phyloP scores from a whole-genome alignment of 2,888 invertebrate genomes.

The Reticulitermes lucifugus region DNA sequence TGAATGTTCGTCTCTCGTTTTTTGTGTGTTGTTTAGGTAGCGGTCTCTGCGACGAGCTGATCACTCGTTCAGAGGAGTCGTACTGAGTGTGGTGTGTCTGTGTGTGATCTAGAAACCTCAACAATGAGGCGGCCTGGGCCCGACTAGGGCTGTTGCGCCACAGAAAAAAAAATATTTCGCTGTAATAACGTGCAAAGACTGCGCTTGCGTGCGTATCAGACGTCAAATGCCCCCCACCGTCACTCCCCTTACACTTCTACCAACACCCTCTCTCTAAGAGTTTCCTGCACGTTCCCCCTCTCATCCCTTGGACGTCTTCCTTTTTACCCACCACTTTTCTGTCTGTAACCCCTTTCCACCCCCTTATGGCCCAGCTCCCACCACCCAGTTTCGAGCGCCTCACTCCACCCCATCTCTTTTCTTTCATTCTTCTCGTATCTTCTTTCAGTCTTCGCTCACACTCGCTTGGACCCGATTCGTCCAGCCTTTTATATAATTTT shows the following conservation, averaged over 20 bases:
- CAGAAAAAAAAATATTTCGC: not conserved
- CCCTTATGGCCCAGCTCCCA: constrained; percentile 36
- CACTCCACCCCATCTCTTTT: constrained; percentile 28
- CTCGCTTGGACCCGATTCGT: constrained; percentile 37
- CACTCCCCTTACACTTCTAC: not conserved
- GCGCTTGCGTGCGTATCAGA: constrained; percentile 37
- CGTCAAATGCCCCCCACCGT: constrained; percentile 24
- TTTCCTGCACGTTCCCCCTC: constrained; percentile 25
- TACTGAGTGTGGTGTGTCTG: too few species aligned
- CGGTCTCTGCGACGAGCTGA: too few species aligned
- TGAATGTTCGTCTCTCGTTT: too few species aligned
- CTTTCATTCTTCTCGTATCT: constrained; percentile 42
- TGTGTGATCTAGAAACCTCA: too few species aligned
- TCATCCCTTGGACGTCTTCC: constrained; percentile 26
- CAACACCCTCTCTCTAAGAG: constrained; percentile 30
- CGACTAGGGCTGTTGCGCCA: too few species aligned
- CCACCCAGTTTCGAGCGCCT: constrained; percentile 19
- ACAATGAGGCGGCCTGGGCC: too few species aligned
- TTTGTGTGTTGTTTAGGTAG: too few species aligned
- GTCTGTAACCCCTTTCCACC: constrained; percentile 32
- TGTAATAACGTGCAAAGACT: constrained; percentile 1
- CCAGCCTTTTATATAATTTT: constrained; percentile 27
- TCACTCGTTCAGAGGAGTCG: too few species aligned
- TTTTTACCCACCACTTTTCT: constrained; percentile 37
- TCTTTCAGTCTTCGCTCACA: constrained; percentile 30